These are phyloP conservation scores for Nansenia antarctica DNA, from an alignment of 2,113 vertebrate genomes.

Conservation along the genomic window DNA sequence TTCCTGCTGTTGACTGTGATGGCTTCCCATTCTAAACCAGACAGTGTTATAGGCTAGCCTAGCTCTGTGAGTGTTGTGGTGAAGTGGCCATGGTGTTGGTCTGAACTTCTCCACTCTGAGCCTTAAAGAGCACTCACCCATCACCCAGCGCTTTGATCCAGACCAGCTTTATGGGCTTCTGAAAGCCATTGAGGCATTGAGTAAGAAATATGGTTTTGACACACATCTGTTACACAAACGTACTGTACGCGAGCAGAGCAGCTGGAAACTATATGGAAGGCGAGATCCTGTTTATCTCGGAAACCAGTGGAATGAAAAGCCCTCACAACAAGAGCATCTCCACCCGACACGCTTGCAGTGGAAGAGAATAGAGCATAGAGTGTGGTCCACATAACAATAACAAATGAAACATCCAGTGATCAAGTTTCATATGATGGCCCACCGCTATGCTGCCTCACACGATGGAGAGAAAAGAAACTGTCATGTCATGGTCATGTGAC, in stretches of 20 bases:
- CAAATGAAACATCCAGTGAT: too few species aligned
- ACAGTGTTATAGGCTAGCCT: too few species aligned
- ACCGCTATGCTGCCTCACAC: background rate
- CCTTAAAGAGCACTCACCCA: conserved; percentile 11
- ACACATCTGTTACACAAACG: conserved; percentile 61
- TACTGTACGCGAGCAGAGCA: conserved; percentile 29
- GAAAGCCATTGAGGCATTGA: conserved; percentile 22
- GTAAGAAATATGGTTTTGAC: conserved; percentile 30
- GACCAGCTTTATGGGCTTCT: conserved; percentile 33
- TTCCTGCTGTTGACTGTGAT: background rate
- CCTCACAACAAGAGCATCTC: conserved; percentile 49
- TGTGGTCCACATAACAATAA: too few species aligned
- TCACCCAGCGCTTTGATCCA: conserved; percentile 46
- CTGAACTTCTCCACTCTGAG: conserved; percentile 11
- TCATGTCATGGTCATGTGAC: too few species aligned
- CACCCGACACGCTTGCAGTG: conserved; percentile 43
- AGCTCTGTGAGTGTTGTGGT: background rate
- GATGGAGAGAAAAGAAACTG: too few species aligned
- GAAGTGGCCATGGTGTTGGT: conserved; percentile 17
- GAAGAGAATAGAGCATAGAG: too few species aligned
- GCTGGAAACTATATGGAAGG: conserved; percentile 62
- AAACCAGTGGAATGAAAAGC: conserved; percentile 56
- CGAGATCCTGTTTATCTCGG: too few species aligned
- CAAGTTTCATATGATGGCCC: background rate
- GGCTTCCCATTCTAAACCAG: too few species aligned